A percentile compares a stretch with the other conserved stretches of the same genome.
Evolutionary conservation across 2,888 invertebrate genomes (phyloP).

Genomic region (Taphrorychus bicolor): DNA sequence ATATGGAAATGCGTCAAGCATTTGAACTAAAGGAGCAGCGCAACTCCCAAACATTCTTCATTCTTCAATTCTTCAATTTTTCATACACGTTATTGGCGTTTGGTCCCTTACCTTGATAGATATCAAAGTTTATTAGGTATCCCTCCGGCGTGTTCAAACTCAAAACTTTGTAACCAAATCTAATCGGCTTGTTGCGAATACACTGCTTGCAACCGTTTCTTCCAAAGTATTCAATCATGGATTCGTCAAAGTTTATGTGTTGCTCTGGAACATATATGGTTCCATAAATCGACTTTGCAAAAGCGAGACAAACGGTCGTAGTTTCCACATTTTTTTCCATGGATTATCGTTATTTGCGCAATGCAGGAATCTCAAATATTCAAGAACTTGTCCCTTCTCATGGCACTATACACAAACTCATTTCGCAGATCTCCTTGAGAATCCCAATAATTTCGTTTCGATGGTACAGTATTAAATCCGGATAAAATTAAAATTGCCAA

Average conservation of each 20-base stretch:
- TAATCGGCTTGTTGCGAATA: slow-evolving; percentile 47
- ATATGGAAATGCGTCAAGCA: background rate
- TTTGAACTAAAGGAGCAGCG: slow-evolving; percentile 2
- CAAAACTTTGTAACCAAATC: slow-evolving; percentile 51
- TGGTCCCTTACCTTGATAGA: slow-evolving; percentile 48
- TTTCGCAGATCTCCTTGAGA: background rate
- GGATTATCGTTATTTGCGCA: slow-evolving; percentile 8
- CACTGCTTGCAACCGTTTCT: slow-evolving; percentile 20
- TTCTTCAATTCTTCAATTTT: no score
- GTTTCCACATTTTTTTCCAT: slow-evolving; percentile 17
- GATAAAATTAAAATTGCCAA: slow-evolving; percentile 11
- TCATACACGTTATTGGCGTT: no score
- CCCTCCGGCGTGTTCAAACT: slow-evolving; percentile 45
- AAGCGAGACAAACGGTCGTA: slow-evolving; percentile 10
- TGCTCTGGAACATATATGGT: slow-evolving; percentile 14
- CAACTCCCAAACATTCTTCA: slow-evolving; percentile 1
- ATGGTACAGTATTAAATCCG: slow-evolving; percentile 15
- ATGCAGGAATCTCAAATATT: slow-evolving; percentile 13
- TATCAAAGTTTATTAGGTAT: slow-evolving; percentile 49
- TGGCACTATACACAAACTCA: slow-evolving; percentile 7
- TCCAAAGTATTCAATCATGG: slow-evolving; percentile 20
- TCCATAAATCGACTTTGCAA: background rate
- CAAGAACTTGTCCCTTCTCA: slow-evolving; percentile 15
- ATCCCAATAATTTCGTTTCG: slow-evolving; percentile 20
- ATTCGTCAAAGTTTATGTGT: slow-evolving; percentile 12